Evolutionary conservation across 2,888 invertebrate species (phyloP), one percentile per base, ranked within the genome.

Genomic region (Pterostichus madidus): DNA sequence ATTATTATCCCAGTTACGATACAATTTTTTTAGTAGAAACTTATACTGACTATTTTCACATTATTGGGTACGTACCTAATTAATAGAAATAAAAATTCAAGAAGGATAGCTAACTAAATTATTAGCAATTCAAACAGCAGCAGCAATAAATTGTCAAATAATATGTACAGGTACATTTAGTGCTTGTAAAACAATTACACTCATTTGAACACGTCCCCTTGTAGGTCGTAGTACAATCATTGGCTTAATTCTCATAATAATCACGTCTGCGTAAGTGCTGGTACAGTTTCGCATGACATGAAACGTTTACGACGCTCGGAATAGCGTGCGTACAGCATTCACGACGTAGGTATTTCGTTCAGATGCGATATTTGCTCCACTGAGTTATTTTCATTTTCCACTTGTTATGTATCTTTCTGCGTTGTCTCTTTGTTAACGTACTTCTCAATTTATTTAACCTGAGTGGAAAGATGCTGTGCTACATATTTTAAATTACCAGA

Each of bases 221-320:
- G 64, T 52, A 73, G 46, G 73, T 73, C 73, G 32, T 13, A 46
- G 17, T 31, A n/a, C 31, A 24, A 32, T 11, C 11, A 46, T 15
- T 15, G 17, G 1, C 52, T 46, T 32, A 52, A 32, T 75, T 75
- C 75, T 75, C 11, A 75, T 75, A 75, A 75, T 75, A 17, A 75
- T 75, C 75, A 75, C 75, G 75, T 75, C 46, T 52, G 7, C 75
- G 8, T 64, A 64, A 49, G 31, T 75, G 32, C 32, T 13, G 11
- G 32, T 31, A 52, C 75, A 49, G 75, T 52, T 32, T 52, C 11
- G 75, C 49, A 75, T 75, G 75, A 46, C 75, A 52, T 46, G 10
- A 73, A 49, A 49, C 64, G 10, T 64, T 64, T 32, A 64, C 35
- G 32, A 35, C 64, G 31, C 13, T 32, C 0, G 53, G 5, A 35